Conservation (phyloP, 2,888 invertebrate genomes). For the Epistrophe eligans region DNA sequence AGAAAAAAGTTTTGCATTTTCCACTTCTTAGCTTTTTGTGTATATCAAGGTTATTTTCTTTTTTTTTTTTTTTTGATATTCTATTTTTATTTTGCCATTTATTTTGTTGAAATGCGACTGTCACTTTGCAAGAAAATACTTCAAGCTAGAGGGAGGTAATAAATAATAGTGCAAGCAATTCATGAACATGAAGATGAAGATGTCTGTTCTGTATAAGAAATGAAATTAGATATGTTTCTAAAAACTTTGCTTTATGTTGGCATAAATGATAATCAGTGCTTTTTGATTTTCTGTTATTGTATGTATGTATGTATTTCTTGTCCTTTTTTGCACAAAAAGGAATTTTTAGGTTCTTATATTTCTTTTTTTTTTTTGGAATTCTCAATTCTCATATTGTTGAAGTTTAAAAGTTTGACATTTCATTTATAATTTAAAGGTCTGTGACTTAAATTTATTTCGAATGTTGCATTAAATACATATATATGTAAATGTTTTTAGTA, state of each 20-base stretch:
- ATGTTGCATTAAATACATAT: no score
- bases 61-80: background rate
- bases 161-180: conserved; percentile 9
- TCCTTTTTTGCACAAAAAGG: no score
- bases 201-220: background rate
- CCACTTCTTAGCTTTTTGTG: background rate
- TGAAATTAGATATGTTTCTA: conserved; percentile 1
- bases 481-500: no score
- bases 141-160: background rate
- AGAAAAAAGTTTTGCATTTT: background rate
- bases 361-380: no score
- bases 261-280: background rate
- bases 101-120: conserved; percentile 9
- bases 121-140: conserved; percentile 2
- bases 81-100: background rate
- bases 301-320: no score
- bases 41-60: background rate
- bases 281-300: background rate
- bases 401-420: no score
- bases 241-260: background rate
- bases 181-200: background rate
- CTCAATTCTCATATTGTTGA: no score
- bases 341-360: no score
- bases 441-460: no score
- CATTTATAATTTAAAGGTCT: no score